Evolutionary conservation across 2,113 vertebrate genomes (phyloP), one percentile per base, ranked within the genome.

Genomic region (Sinocyclocheilus anshuiensis): DNA sequence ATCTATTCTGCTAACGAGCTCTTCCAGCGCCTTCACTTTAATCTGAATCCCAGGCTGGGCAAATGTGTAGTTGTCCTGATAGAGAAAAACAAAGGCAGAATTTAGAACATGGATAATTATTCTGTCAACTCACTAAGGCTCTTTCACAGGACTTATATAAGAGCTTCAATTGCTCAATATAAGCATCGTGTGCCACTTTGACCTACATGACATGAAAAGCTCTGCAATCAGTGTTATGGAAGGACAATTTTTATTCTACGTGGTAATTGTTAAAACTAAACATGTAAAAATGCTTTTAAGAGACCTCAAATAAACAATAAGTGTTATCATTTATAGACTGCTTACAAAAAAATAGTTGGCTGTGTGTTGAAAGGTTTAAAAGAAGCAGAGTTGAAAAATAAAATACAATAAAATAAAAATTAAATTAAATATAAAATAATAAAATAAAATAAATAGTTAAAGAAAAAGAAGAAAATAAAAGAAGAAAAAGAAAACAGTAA

Each of bases 41-140:
- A 96, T 99, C 95, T 99, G 98, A 92, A 99, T 99, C 16, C 98
- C 98, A 0, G 98, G 98, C 90, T 99, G 98, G 86, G 98, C 98
- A 88, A 99, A 99, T 0, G 98, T 99, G 94, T 99, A 99, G 81
- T 90, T 89, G 87, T 88, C 89, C 87, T 90, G 81, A 67, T 67
- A 48, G 75, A 87, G 80, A 42, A 85, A 86, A 79, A n/a, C 16
- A 74, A 45, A 74, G 67, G 42, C 1, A 29, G 45, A 53, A 53
- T 82, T 71, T 67, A 67, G 59, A 57, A 48, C 81, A 72, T 20
- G 24, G 53, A 36, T 59, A 55, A 67, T 45, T 29, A 26, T 48
- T 67, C 4, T 6, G 9, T 81, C 16, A 13, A 67, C 61, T 67
- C 16, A 4, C 48, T 67, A 67, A 29, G 11, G 39, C 77, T 39